Conservation (phyloP, 2,113 vertebrate species). For the Raja brachyura region DNA sequence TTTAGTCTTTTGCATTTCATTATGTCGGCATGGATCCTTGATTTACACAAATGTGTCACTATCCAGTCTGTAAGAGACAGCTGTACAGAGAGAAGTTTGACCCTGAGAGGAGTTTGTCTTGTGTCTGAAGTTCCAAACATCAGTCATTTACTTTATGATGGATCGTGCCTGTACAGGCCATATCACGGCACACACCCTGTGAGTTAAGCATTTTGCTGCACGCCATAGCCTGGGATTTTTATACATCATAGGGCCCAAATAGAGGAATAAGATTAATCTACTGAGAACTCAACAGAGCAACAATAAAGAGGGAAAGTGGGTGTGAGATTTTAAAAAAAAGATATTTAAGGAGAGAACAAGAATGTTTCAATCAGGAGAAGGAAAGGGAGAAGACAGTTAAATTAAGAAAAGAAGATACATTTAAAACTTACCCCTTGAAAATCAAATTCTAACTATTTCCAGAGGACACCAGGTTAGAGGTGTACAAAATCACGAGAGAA, state of each 20-base stretch:
- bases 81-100: too few species aligned
- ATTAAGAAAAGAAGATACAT: not conserved
- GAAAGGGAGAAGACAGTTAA: not conserved
- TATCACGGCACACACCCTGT: not conserved
- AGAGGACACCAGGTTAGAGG: too few species aligned
- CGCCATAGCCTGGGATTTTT: not conserved
- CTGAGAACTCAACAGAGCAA: not conserved
- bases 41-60: too few species aligned
- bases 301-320: not conserved
- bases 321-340: not conserved
- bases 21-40: too few species aligned
- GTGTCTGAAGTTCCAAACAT: too few species aligned
- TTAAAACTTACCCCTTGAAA: not conserved
- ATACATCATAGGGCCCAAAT: not conserved
- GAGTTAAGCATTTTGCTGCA: not conserved
- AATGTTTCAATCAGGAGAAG: not conserved
- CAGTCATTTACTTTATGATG: too few species aligned
- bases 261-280: not conserved
- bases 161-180: not conserved
- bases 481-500: too few species aligned
- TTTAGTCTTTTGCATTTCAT: too few species aligned
- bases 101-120: too few species aligned
- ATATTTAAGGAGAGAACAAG: not conserved
- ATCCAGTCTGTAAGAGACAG: too few species aligned
- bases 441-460: too few species aligned